Evolutionary conservation across 2,888 invertebrate species (phyloP).

Genomic region (Pemphredon lugubris): DNA sequence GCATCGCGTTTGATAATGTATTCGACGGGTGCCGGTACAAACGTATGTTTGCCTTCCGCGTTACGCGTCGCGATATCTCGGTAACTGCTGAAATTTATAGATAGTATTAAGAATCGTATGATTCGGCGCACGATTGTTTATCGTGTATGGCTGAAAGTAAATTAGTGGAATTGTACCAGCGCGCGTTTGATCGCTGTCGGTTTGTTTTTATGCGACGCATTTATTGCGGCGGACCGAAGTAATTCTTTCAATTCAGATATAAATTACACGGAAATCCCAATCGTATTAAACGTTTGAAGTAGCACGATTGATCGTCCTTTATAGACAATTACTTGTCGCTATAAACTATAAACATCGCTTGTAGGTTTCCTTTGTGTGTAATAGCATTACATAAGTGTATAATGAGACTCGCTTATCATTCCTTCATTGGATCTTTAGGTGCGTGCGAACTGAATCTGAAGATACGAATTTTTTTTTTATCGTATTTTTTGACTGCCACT

Average conservation of each 20-base stretch:
- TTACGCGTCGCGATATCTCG: neutral
- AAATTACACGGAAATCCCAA: constrained; percentile 27
- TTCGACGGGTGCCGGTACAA: neutral
- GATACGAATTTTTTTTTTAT: constrained; percentile 36
- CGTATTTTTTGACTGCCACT: constrained; percentile 17
- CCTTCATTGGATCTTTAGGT: neutral
- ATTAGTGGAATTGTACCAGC: constrained; percentile 21
- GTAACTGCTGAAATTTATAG: constrained; percentile 12
- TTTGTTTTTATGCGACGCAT: neutral
- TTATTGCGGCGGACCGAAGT: neutral
- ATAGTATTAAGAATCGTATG: neutral
- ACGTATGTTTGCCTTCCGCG: constrained; percentile 11
- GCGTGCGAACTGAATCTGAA: neutral
- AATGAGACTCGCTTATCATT: constrained; percentile 8
- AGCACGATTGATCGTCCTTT: constrained; percentile 40
- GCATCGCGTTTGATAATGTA: neutral
- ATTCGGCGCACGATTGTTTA: constrained; percentile 6
- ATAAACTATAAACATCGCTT: neutral
- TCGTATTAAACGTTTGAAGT: constrained; percentile 41
- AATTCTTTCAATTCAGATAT: neutral
- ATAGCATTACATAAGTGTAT: constrained; percentile 1
- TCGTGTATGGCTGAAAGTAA: constrained; percentile 8
- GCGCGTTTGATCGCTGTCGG: neutral
- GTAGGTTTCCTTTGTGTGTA: neutral
- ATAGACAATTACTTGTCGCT: neutral